Evolutionary conservation across 2,113 vertebrate genomes (phyloP).

Genomic region (Hyperoodon ampullatus): DNA sequence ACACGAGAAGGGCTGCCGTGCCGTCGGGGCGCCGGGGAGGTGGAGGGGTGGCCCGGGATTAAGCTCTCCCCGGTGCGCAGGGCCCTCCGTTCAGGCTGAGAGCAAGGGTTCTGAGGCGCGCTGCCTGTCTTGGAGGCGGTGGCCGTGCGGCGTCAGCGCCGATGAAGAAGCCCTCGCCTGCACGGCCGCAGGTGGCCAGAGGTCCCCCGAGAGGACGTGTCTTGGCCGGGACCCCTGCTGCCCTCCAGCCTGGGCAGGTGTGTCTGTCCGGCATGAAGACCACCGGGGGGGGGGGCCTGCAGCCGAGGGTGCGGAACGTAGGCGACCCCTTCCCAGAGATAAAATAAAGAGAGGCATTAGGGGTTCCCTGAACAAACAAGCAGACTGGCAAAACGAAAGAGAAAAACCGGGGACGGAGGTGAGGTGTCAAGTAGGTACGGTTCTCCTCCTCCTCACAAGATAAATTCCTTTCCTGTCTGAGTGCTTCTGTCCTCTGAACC

Average conservation of each 20-base stretch:
- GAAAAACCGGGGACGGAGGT: rapidly evolving
- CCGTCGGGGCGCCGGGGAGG: rapidly evolving
- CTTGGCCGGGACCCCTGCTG: neutral
- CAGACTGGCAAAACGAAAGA: neutral
- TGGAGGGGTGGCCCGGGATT: rapidly evolving
- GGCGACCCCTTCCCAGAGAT: neutral
- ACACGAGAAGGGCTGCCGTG: neutral
- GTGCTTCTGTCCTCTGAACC: neutral
- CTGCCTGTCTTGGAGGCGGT: rapidly evolving
- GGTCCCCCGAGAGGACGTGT: rapidly evolving
- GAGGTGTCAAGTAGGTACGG: neutral
- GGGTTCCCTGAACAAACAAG: neutral
- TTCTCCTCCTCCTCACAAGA: neutral
- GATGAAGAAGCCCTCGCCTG: no score
- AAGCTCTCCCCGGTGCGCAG: neutral
- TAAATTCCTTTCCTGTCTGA: neutral
- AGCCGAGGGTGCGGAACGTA: neutral
- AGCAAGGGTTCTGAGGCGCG: neutral
- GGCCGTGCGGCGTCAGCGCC: no score
- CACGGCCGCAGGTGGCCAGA: neutral
- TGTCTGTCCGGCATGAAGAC: neutral
- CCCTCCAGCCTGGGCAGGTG: rapidly evolving
- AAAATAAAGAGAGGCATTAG: neutral
- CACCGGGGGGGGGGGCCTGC: neutral
- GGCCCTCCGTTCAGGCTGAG: neutral